Conservation (phyloP, 2,888 invertebrate genomes). For the Ashinkailepas kermadecensis region DNA sequence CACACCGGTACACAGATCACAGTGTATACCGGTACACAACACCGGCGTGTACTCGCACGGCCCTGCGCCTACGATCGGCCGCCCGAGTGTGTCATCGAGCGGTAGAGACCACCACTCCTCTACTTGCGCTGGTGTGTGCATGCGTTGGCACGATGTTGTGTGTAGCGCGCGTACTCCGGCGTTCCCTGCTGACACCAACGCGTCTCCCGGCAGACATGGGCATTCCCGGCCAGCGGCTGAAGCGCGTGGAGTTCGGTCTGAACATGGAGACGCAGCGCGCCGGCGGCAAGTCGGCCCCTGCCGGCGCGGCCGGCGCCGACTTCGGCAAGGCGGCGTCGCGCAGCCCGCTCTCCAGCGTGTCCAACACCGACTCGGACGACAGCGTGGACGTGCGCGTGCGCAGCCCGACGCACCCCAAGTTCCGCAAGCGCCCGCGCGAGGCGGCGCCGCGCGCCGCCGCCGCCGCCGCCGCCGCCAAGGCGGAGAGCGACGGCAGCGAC, state of each 20-base stretch:
- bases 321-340: not conserved
- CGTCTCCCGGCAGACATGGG: not conserved
- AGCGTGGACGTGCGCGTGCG: not conserved
- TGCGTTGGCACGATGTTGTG: too few relatives aligned
- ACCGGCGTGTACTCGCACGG: too few relatives aligned
- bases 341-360: not conserved
- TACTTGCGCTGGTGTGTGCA: too few relatives aligned
- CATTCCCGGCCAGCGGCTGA: not conserved
- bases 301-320: not conserved
- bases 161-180: too few relatives aligned
- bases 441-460: not conserved
- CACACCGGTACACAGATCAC: too few relatives aligned
- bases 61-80: too few relatives aligned
- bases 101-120: too few relatives aligned
- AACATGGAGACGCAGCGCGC: not conserved
- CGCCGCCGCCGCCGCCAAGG: not conserved
- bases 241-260: not conserved
- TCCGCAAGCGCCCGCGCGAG: not conserved
- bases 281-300: not conserved
- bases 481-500: not conserved
- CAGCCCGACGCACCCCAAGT: not conserved
- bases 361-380: slow-evolving; percentile 18
- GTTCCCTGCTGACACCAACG: too few relatives aligned
- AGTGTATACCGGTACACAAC: too few relatives aligned
- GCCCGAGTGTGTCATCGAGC: too few relatives aligned